Percentiles rank a stretch among this genome's conserved stretches.
phyloP scores from a whole-genome alignment of 2,797 vertebrate genomes.

The Cercopithecus neglectus region DNA sequence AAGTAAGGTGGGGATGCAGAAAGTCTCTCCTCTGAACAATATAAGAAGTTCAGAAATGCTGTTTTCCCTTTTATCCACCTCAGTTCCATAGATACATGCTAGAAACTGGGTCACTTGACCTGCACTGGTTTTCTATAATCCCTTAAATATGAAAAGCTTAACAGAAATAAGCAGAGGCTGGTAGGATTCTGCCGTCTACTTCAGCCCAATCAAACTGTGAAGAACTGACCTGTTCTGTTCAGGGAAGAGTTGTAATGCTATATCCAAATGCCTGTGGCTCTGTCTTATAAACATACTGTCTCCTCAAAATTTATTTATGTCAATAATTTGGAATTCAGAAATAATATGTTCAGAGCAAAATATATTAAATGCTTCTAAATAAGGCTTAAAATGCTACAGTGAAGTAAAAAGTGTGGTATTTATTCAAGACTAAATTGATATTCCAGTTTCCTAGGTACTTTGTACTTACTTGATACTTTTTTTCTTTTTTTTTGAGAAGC shows the following conservation, averaged over 20 bases:
- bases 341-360: background rate
- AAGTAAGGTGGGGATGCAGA: background rate
- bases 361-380: background rate
- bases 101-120: too few species aligned
- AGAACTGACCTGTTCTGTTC: background rate
- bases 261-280: background rate
- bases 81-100: background rate
- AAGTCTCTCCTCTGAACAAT: background rate
- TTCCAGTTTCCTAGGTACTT: background rate
- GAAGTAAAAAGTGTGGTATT: background rate
- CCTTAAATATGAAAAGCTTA: background rate
- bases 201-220: too few species aligned
- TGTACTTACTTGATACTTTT: background rate
- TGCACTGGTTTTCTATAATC: background rate
- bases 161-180: background rate
- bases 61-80: background rate
- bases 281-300: background rate
- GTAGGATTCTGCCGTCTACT: background rate
- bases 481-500: too few species aligned
- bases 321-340: background rate
- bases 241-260: background rate
- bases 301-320: background rate
- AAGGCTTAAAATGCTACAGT: background rate
- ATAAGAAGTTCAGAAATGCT: background rate
- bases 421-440: background rate